phyloP scores from a whole-genome alignment of 64 coral and sea anemone genomes.

The Actinia equina region DNA sequence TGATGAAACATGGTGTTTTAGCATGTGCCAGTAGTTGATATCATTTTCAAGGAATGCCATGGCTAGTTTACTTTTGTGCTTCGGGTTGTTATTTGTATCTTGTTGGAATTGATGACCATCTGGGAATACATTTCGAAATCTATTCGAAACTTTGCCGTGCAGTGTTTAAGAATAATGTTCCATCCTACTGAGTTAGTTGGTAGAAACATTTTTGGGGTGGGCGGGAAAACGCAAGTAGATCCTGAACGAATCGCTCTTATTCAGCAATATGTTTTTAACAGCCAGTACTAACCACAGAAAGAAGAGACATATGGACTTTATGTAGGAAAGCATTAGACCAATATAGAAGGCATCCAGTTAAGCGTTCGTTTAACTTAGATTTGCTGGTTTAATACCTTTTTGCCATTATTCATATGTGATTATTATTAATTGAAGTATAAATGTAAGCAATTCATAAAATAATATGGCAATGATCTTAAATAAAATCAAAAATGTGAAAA shows the following conservation, averaged over 20 bases:
- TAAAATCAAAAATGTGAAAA: too few relatives aligned
- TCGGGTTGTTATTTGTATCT: too few relatives aligned
- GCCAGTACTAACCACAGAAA: constrained; percentile 29
- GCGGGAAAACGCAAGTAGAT: constrained; percentile 46
- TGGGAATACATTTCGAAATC: constrained; percentile 17
- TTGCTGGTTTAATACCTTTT: not conserved
- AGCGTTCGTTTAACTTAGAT: constrained; percentile 12
- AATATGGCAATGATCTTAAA: too few relatives aligned
- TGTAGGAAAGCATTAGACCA: constrained; percentile 49
- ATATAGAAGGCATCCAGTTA: constrained; percentile 6
- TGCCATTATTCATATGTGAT: too few relatives aligned
- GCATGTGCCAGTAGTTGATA: too few relatives aligned
- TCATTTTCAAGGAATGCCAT: too few relatives aligned
- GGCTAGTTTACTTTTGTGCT: too few relatives aligned
- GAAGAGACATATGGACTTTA: constrained; percentile 21
- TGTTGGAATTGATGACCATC: too few relatives aligned
- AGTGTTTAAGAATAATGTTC: constrained; percentile 31
- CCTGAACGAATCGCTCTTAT: constrained; percentile 39
- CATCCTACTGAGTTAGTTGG: constrained; percentile 29
- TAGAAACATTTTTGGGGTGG: constrained; percentile 37
- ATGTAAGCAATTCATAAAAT: too few relatives aligned
- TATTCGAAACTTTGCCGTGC: constrained; percentile 37
- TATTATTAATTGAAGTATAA: too few relatives aligned
- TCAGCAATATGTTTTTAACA: constrained; percentile 40
- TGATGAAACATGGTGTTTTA: too few relatives aligned